A percentile compares a stretch with the other conserved stretches of the same genome.
phyloP scores from a whole-genome alignment of 2,113 vertebrate genomes.

The Neodontobutis hainanensis region DNA sequence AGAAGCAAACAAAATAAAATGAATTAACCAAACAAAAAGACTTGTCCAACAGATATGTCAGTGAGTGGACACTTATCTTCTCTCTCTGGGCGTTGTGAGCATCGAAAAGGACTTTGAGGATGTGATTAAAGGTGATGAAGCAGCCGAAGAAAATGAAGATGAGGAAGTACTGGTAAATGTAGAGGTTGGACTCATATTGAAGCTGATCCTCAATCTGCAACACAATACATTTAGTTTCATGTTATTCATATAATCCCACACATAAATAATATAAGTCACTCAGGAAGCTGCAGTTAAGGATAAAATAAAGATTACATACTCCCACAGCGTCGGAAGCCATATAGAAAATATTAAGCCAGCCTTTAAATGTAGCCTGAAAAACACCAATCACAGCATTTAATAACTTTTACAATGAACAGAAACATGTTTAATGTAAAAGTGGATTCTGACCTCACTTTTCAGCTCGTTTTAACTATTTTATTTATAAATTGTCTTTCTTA shows the following conservation, averaged over 20 bases:
- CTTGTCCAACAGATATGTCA: too few species aligned
- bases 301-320: constrained; percentile 69
- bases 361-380: constrained; percentile 94
- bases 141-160: constrained; percentile 96
- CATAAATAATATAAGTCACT: too few species aligned
- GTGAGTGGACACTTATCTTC: constrained; percentile 87
- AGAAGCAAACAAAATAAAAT: constrained; percentile 1
- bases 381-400: neutral
- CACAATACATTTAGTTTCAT: neutral
- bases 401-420: too few species aligned
- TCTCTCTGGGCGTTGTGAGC: constrained; percentile 98
- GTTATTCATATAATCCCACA: too few species aligned
- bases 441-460: too few species aligned
- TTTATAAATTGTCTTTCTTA: too few species aligned
- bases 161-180: constrained; percentile 96
- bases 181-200: constrained; percentile 86
- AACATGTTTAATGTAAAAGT: too few species aligned
- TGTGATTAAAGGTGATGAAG: constrained; percentile 96
- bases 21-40: neutral
- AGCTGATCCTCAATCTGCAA: constrained; percentile 82
- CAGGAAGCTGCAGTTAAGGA: too few species aligned
- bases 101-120: constrained; percentile 98
- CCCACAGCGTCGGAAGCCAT: constrained; percentile 91
- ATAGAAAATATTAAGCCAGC: constrained; percentile 98
- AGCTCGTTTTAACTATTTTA: too few species aligned